A percentile compares a stretch with the other conserved stretches of the same genome.
These are phyloP conservation scores for Ctenopoma multispine DNA, from an alignment of 2,797 vertebrate genomes.

Conservation along the genomic window DNA sequence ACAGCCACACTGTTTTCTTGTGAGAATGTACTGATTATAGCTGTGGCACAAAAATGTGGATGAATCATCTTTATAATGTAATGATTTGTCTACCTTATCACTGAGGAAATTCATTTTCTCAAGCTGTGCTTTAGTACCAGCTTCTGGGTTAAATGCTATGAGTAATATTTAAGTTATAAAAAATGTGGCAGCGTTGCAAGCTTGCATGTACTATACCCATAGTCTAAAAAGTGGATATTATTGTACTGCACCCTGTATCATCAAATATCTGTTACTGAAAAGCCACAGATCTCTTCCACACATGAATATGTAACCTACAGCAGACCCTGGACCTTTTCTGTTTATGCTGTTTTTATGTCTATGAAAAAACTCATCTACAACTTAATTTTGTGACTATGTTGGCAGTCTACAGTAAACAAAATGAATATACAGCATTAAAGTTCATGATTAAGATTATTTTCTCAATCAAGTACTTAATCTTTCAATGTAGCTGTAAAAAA, in stretches of 20 bases:
- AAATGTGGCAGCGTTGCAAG: constrained; percentile 18
- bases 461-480: constrained; percentile 58
- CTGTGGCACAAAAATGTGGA: constrained; percentile 18
- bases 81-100: constrained; percentile 7
- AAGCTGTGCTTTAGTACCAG: constrained; percentile 4
- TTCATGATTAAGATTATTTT: constrained; percentile 61
- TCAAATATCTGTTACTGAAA: constrained; percentile 49
- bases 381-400: constrained; percentile 28
- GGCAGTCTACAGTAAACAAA: constrained; percentile 41
- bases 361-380: constrained; percentile 9
- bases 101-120: constrained; percentile 15
- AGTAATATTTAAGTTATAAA: constrained; percentile 50
- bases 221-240: constrained; percentile 46
- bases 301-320: constrained; percentile 15
- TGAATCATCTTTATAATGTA: constrained; percentile 28
- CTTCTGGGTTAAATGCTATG: constrained; percentile 23
- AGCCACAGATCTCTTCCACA: constrained; percentile 15
- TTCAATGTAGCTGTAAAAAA: constrained; percentile 24
- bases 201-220: constrained; percentile 1
- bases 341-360: constrained; percentile 23
- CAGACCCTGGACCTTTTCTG: constrained; percentile 16
- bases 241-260: constrained; percentile 40
- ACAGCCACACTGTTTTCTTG: constrained; percentile 28
- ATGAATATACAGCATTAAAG: constrained; percentile 38
- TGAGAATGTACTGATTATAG: constrained; percentile 27